Evolutionary conservation across 1,140 invertebrate species (phyloP), one percentile per base, ranked within the genome.

Genomic region (Heliconius melpomene): DNA sequence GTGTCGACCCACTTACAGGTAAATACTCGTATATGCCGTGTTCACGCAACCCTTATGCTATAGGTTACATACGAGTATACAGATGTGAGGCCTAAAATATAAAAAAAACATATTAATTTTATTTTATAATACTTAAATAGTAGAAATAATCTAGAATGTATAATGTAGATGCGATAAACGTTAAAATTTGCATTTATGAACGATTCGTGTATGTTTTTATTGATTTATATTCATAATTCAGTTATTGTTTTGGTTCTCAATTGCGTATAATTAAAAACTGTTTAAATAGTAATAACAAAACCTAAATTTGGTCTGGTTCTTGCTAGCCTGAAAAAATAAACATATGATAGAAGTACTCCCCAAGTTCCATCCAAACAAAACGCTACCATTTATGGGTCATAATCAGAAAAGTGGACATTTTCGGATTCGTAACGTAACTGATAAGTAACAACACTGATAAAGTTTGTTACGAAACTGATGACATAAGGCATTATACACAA

Each of bases 1-100:
- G 78, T 74, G 73, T 79, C 78, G 78, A 79, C 78, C 78, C 60
- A 79, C 40, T 54, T 78, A 72, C 71, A n/a, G 5, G 11, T 26
- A 9, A 1, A 29, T 23, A 32, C 32, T 32, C 32, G 32, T 23
- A 66, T 66, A 29, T n/a, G 26, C n/a, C 0, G 26, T 71, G 60
- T 60, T 77, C 75, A 77, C 75, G 75, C 75, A 66, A 66, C 60
- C 60, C 60, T 66, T 66, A 66, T 66, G 60, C 13, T 29, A 8
- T 66, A 66, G 57, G 57, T n/a, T 26, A 26, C 3, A 66, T 66
- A 66, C 57, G 16, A 32, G 29, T 57, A 57, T 57, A 57, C 0
- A 29, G 5, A 29, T 36, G 1, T n/a, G 20, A 72, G n/a, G 32
- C 71, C 71, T 38, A 72, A 72, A 72, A 32, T 40, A 40, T 5